Evolutionary conservation across 2,113 vertebrate genomes (phyloP).

Genomic region (Pachypanchax playfairii): DNA sequence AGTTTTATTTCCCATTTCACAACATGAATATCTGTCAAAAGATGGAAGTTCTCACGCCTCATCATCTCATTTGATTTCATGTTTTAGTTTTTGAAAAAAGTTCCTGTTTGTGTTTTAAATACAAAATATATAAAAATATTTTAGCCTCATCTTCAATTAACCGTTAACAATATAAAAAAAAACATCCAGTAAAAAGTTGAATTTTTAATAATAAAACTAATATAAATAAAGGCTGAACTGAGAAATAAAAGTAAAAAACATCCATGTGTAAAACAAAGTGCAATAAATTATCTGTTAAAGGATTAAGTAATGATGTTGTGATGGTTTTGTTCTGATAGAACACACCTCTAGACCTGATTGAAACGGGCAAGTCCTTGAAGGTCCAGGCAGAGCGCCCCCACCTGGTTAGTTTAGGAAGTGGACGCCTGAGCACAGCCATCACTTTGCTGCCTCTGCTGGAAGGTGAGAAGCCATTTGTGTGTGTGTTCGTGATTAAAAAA

Average conservation of each 20-base stretch:
- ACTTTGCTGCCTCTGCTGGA: constrained; percentile 92
- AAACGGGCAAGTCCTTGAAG: constrained; percentile 91
- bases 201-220: no score
- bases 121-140: no score
- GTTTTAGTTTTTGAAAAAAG: no score
- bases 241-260: neutral
- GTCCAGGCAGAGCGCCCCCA: constrained; percentile 94
- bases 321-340: constrained; percentile 75
- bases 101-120: no score
- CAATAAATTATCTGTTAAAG: neutral
- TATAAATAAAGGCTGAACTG: neutral
- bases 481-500: neutral
- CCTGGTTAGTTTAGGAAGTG: constrained; percentile 95
- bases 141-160: no score
- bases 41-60: no score
- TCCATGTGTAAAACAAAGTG: neutral
- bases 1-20: neutral
- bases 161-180: no score
- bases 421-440: constrained; percentile 93
- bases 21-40: neutral
- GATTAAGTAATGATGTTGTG: neutral
- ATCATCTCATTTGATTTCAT: no score
- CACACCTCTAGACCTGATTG: constrained; percentile 90
- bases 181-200: no score
- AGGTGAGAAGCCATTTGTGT: constrained; percentile 68